Base-by-base conservation (phyloP, 2,888 invertebrate genomes). In the Volucella inanis region DNA sequence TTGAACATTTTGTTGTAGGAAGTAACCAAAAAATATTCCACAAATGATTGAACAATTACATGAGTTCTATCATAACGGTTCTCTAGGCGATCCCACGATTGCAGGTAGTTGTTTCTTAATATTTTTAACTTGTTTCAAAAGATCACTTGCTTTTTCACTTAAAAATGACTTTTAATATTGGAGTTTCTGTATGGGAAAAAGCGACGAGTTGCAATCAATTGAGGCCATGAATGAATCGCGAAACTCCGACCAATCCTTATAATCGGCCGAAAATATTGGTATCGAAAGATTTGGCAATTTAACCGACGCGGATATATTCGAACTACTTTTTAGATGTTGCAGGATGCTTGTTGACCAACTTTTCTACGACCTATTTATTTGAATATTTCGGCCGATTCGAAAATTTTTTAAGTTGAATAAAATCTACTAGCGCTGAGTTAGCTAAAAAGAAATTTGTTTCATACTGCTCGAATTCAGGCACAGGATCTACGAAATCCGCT, bases 61-160 rank as follows among this genome's bases (percentile, higher is more conserved):
- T 57, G 59, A 3, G 39, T 47, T 11, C 76, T 38, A 55, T 76
- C 57, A 12, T 45, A 76, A 2, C 67, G 18, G 10, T 57, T 47
- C 38, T 65, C 67, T 8, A 75, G 39, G 15, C 47, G 41, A 12
- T 62, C 65, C 65, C 74, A 75, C n/a, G 64, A 64, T 39, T 75
- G 22, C 2, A 55, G 8, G 55, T 57, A 67, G n/a, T 76, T 76
- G n/a, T n/a, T n/a, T 55, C n/a, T n/a, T n/a, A n/a, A n/a, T n/a
- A n/a, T n/a, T n/a, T n/a, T n/a, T n/a, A n/a, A n/a, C n/a, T n/a
- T n/a, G n/a, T n/a, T n/a, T n/a, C n/a, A n/a, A n/a, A n/a, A n/a
- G n/a, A n/a, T n/a, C n/a, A n/a, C n/a, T n/a, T n/a, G n/a, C n/a
- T n/a, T n/a, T n/a, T n/a, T n/a, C n/a, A n/a, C n/a, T n/a, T n/a